A percentile compares a stretch with the other conserved stretches of the same genome.
These are phyloP conservation scores for Lordiphosa andalusiaca DNA, from an alignment of 2,888 invertebrate genomes.

Conservation along the genomic window DNA sequence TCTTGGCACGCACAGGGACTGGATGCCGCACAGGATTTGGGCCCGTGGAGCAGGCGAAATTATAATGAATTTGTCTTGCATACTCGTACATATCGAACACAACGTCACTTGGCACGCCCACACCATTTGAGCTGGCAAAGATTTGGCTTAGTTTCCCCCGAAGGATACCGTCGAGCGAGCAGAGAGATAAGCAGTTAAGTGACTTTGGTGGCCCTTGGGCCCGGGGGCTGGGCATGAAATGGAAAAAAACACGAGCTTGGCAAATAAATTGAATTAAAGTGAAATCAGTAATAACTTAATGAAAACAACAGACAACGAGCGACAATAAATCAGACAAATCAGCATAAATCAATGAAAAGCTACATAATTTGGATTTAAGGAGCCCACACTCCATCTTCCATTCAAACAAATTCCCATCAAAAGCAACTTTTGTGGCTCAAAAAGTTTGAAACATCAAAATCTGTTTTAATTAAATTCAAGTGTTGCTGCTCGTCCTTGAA, in stretches of 20 bases:
- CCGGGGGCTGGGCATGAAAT: conserved; percentile 36
- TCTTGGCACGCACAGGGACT: conserved; percentile 67
- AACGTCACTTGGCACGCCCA: conserved; percentile 33
- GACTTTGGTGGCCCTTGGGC: conserved; percentile 46
- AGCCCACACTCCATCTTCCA: background rate
- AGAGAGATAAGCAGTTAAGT: conserved; percentile 69
- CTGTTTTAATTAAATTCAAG: conserved; percentile 69
- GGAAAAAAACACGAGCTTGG: conserved; percentile 51
- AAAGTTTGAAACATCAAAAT: conserved; percentile 46
- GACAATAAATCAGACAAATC: conserved; percentile 51
- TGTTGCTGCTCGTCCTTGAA: conserved; percentile 22
- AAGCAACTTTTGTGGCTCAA: conserved; percentile 51
- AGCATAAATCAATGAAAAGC: conserved; percentile 53
- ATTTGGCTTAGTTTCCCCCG: conserved; percentile 54
- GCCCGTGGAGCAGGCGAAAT: conserved; percentile 32
- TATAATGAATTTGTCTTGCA: conserved; percentile 73
- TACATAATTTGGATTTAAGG: conserved; percentile 28
- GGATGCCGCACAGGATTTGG: conserved; percentile 40
- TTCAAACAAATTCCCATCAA: conserved; percentile 22
- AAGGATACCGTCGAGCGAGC: conserved; percentile 28
- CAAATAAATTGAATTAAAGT: conserved; percentile 73
- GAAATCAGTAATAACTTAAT: conserved; percentile 73
- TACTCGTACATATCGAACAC: conserved; percentile 50
- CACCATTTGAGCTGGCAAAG: conserved; percentile 23
- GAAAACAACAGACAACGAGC: conserved; percentile 48